phyloP scores from a whole-genome alignment of 2,797 vertebrate genomes.

The Catamblyrhynchus diadema region DNA sequence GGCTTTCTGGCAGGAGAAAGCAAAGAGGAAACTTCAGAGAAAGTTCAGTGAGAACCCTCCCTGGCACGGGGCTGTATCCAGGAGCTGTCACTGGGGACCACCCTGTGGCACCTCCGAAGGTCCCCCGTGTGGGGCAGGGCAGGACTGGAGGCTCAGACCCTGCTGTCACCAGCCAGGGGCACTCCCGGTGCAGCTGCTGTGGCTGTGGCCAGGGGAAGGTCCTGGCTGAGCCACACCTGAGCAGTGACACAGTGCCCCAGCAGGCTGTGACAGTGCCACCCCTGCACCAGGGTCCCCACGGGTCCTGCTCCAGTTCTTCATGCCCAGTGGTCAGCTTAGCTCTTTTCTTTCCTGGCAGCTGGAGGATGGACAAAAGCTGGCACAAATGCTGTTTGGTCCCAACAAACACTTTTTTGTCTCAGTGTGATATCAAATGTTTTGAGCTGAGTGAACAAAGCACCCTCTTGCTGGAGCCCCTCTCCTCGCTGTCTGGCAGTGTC shows the following conservation, averaged over 20 bases:
- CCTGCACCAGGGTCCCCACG: fast-evolving
- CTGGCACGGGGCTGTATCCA: not conserved
- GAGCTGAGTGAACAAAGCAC: not conserved
- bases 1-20: not conserved
- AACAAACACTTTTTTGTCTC: not conserved
- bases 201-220: not conserved
- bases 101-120: not conserved
- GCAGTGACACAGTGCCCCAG: not conserved
- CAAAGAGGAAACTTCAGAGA: not conserved
- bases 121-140: fast-evolving
- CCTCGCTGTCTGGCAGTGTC: not conserved
- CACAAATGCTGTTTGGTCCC: not conserved
- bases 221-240: not conserved
- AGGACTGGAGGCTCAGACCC: fast-evolving
- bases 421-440: not conserved
- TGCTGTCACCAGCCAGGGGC: not conserved
- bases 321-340: fast-evolving
- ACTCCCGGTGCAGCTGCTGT: not conserved
- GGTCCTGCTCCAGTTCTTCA: not conserved
- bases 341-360: not conserved
- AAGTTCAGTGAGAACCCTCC: fast-evolving
- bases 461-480: not conserved
- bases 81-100: not conserved
- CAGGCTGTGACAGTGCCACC: not conserved
- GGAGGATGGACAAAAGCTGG: not conserved